Evolutionary conservation across 1,140 invertebrate species (phyloP), one percentile per base, ranked within the genome.

Genomic region (Eciton burchellii): DNA sequence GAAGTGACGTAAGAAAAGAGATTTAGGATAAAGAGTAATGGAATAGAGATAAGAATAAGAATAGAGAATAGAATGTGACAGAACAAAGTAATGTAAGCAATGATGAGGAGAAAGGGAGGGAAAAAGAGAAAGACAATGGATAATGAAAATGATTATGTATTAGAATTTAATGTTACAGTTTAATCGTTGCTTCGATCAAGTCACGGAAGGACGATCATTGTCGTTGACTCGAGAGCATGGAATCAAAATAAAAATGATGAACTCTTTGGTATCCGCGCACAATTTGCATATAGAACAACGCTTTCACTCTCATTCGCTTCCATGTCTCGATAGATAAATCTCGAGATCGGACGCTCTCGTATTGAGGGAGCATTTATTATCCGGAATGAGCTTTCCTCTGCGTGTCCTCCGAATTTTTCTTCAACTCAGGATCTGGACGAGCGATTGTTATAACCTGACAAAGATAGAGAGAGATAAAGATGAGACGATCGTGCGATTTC

Each of bases 401-500:
- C 8, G 47, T n/a, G 12, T 21, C 0, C 24, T 62, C 12, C 8
- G 6, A 63, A 62, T 5, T 29, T 74, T 56, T 60, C 45, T 66
- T 12, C 24, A 12, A 29, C n/a, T 63, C 43, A 35, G 57, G 41
- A 21, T 56, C 26, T 16, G 49, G 54, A 45, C 65, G 16, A 68
- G 63, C 43, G 35, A 70, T 54, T 29, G 52, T 68, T 43, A 57
- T 56, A 68, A 70, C 16, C 35, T 68, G 74, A 79, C 49, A 57
- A 79, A 70, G 29, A 68, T 77, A 43, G 21, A 54, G 35, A 35
- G 6, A 6, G 35, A 35, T 35, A 35, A 35, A 35, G 35, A n/a
- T 56, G 65, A 29, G 49, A 29, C 54, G 60, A 68, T 77, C 62
- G 54, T 68, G 6, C 35, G 35, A 79, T 70, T 79, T 68, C 29